These are phyloP conservation scores for Eriosoma lanigerum DNA, from an alignment of 1,140 invertebrate species.

Conservation along the genomic window DNA sequence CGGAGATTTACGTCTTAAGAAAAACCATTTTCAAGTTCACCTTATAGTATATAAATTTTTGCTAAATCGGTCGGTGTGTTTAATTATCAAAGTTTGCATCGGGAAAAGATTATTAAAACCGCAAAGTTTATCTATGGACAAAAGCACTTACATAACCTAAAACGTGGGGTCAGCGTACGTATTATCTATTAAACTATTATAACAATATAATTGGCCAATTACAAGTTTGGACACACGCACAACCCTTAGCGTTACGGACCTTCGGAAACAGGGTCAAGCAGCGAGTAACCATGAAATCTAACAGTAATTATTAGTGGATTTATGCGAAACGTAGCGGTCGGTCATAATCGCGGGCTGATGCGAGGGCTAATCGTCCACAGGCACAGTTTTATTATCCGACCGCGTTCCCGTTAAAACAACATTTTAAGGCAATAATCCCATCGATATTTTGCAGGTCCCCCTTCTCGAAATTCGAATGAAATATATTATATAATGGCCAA, in stretches of 20 bases:
- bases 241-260: not conserved
- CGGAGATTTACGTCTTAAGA: not conserved
- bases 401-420: conserved; percentile 32
- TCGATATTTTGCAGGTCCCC: conserved; percentile 34
- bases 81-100: conserved; percentile 5
- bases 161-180: not conserved
- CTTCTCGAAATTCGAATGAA: conserved; percentile 12
- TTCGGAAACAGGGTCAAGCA: not conserved
- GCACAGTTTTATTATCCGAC: conserved; percentile 23
- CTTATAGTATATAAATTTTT: no score
- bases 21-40: not conserved
- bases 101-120: not conserved
- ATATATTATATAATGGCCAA: conserved; percentile 7
- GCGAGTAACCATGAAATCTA: not conserved
- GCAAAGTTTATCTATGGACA: not conserved
- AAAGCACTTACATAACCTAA: not conserved
- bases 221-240: conserved; percentile 9
- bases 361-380: conserved; percentile 21
- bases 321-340: conserved; percentile 24
- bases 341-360: conserved; percentile 12
- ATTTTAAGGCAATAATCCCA: conserved; percentile 42
- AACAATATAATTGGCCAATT: conserved; percentile 13
- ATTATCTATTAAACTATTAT: not conserved
- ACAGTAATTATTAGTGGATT: conserved; percentile 27
- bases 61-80: not conserved